These are phyloP conservation scores for Entomyzon cyanotis DNA, from an alignment of 2,113 vertebrate species.

Conservation along the genomic window DNA sequence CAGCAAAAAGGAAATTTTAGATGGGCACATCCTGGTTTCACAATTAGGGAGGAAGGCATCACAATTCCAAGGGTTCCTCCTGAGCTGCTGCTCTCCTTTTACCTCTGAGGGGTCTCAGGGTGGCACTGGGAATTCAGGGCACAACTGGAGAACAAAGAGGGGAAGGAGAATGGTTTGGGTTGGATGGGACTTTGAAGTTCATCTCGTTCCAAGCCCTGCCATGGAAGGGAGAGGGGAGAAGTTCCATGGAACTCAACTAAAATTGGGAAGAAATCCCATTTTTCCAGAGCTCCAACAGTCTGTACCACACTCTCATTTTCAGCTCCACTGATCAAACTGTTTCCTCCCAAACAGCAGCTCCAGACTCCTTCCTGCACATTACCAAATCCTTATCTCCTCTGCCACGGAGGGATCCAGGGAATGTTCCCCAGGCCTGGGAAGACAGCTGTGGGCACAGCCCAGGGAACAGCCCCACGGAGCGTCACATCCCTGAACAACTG, in stretches of 20 bases:
- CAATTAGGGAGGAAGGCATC: background rate
- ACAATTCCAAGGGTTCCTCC: background rate
- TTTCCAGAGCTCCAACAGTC: background rate
- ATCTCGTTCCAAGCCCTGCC: background rate
- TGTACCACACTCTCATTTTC: too few relatives aligned
- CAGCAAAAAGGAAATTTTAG: background rate
- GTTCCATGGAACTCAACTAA: background rate
- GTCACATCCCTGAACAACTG: background rate
- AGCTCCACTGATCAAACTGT: background rate
- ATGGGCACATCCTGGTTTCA: background rate
- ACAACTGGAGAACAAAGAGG: background rate
- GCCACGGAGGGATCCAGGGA: background rate
- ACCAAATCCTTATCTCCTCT: background rate
- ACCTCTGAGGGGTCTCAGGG: background rate
- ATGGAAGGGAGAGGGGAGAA: background rate
- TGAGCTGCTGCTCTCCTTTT: background rate
- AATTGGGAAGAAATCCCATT: background rate
- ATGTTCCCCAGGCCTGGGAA: background rate
- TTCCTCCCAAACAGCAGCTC: background rate
- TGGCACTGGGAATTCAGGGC: background rate
- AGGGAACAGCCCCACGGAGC: background rate
- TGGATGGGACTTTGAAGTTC: background rate
- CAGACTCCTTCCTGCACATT: background rate
- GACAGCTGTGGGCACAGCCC: background rate
- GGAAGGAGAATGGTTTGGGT: background rate